phyloP scores from a whole-genome alignment of 2,113 vertebrate genomes.

The Lasiurus borealis region DNA sequence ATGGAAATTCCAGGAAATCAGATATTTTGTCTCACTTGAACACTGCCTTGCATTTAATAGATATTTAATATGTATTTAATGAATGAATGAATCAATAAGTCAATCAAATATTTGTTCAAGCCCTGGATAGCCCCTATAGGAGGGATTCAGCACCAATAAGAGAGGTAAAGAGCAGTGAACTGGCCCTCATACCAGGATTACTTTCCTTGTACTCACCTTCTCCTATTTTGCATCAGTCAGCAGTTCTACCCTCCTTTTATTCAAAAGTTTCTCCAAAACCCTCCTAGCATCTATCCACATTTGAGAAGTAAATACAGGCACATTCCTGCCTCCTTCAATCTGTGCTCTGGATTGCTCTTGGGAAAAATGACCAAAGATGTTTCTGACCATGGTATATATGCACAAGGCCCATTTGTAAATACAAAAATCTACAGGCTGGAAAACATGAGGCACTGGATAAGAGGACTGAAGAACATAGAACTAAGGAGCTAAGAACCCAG shows the following conservation, averaged over 20 bases:
- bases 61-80: constrained; percentile 38
- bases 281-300: neutral
- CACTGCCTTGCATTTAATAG: neutral
- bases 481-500: neutral
- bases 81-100: neutral
- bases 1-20: constrained; percentile 24
- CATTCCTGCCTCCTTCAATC: neutral
- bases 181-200: constrained; percentile 35
- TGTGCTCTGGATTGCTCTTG: constrained; percentile 10
- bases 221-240: neutral
- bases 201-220: constrained; percentile 19
- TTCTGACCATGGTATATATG: neutral
- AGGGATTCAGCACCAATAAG: neutral
- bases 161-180: constrained; percentile 25
- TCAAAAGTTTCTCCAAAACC: neutral
- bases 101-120: neutral
- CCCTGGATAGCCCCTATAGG: neutral
- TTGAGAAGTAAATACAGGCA: constrained; percentile 25
- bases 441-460: constrained; percentile 12
- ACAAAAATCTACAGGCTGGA: constrained; percentile 17
- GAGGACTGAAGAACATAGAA: constrained; percentile 23
- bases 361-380: constrained; percentile 44
- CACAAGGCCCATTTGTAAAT: constrained; percentile 55
- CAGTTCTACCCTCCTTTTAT: constrained; percentile 28
- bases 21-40: constrained; percentile 27